These are phyloP conservation scores for Melieria picta DNA, from an alignment of 2,888 invertebrate species.

Conservation along the genomic window DNA sequence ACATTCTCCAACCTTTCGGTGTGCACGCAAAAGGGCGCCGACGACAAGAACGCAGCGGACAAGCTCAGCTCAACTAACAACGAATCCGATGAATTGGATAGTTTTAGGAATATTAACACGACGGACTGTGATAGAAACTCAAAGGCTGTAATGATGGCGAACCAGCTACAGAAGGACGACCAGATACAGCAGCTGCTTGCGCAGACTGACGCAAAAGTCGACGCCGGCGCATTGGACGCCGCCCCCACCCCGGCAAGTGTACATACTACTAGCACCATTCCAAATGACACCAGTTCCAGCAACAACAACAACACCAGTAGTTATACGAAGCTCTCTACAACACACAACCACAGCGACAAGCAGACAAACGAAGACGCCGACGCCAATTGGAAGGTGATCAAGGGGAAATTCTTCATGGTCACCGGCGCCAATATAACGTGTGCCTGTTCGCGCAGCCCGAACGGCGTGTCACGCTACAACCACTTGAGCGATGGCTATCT, in stretches of 20 bases:
- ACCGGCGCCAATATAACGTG: conserved; percentile 82
- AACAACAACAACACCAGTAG: neutral
- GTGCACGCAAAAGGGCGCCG: conserved; percentile 4
- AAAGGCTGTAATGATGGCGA: neutral
- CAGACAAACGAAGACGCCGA: too few relatives aligned
- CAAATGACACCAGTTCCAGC: neutral
- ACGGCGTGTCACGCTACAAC: conserved; percentile 80
- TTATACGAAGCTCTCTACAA: neutral
- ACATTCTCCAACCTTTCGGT: conserved; percentile 39
- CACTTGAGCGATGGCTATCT: conserved; percentile 84
- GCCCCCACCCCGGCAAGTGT: neutral
- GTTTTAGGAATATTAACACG: neutral
- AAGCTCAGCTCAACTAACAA: conserved; percentile 32
- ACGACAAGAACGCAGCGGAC: neutral
- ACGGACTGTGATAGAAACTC: conserved; percentile 27
- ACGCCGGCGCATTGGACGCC: too few relatives aligned
- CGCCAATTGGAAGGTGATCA: conserved; percentile 70
- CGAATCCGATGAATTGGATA: conserved; percentile 11
- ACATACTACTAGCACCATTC: neutral
- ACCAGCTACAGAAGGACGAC: too few relatives aligned
- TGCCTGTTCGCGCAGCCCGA: conserved; percentile 77
- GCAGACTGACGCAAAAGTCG: too few relatives aligned
- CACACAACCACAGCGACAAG: neutral
- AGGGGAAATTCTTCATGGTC: conserved; percentile 80
- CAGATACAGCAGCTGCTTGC: neutral